Evolutionary conservation across 2,888 invertebrate genomes (phyloP), one percentile per base, ranked within the genome.

Genomic region (Anthophora plumipes): DNA sequence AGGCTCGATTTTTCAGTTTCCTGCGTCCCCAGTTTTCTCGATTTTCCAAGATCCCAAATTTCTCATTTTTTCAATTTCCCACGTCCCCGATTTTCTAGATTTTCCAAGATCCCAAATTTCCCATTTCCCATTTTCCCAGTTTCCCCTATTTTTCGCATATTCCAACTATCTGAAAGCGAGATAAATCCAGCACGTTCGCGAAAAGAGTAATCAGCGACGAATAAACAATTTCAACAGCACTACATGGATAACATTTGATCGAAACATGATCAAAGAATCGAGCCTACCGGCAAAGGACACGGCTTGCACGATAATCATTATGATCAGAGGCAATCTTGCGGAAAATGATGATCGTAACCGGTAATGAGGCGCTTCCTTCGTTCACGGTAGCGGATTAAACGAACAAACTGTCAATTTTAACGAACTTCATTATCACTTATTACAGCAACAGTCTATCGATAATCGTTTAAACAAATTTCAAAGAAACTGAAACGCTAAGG

Each of bases 271-370:
- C 25, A 67, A 67, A 63, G 57, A 63, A 63, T 39, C 20, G 9
- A 39, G 39, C 37, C 46, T 43, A 61, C 50, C 48, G 54, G 63
- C 48, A 8, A 73, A 57, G 12, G 50, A 43, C 48, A 39, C 22
- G 55, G 0, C 55, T 31, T 46, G 59, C 68, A 50, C 41, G 68
- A 68, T 80, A 78, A 80, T 79, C 78, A 59, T 72, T 71, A 64
- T 80, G 52, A 80, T 80, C 68, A 46, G 6, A 57, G 39, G 72
- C 79, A 72, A 80, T 80, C 67, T 79, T 41, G 39, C 48, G 46
- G 76, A 63, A 60, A 68, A 78, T 78, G 79, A 80, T 59, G 31
- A 67, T 61, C 78, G 71, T 76, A 48, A 68, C 48, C 54, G 43
- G 39, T 50, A 76, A 76, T 61, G 67, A 78, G 37, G 14, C 37